Percentiles rank a stretch among this genome's conserved stretches.
Evolutionary conservation across 2,888 invertebrate species (phyloP).

Genomic region (Phalera bucephala): DNA sequence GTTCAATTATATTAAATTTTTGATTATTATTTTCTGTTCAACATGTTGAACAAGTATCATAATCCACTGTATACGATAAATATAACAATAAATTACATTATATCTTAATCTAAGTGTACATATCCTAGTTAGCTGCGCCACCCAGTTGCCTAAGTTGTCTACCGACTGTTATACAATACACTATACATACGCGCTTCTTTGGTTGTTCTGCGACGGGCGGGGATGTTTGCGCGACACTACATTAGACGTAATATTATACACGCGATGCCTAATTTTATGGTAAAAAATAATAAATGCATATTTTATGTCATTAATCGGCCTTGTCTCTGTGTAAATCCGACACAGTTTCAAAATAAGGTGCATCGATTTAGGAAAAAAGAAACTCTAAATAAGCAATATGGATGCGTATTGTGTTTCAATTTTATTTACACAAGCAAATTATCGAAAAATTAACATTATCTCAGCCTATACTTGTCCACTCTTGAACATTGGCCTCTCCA

Average conservation of each 20-base stretch:
- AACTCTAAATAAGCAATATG: too few species aligned
- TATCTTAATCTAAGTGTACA: constrained; percentile 31
- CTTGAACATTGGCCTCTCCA: too few species aligned
- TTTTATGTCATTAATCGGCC: constrained; percentile 6
- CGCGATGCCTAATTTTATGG: constrained; percentile 3
- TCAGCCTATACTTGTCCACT: too few species aligned
- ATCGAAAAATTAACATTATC: too few species aligned
- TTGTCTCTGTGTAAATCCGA: too few species aligned
- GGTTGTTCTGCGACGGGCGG: constrained; percentile 45
- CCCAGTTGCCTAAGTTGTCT: constrained; percentile 41
- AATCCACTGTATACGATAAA: constrained; percentile 1
- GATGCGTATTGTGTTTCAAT: too few species aligned
- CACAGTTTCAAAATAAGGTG: too few species aligned
- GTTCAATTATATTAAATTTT: too few species aligned
- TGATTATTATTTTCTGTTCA: neutral
- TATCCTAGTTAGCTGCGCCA: constrained; percentile 46
- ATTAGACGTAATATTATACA: neutral
- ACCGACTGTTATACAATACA: constrained; percentile 38
- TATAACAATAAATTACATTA: constrained; percentile 25
- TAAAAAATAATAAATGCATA: constrained; percentile 9
- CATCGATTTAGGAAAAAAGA: too few species aligned
- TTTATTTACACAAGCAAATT: too few species aligned
- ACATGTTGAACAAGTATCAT: neutral
- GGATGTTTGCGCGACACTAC: constrained; percentile 47
- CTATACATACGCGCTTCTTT: constrained; percentile 54